These are phyloP conservation scores for Dromiciops gliroides DNA, from an alignment of 2,113 vertebrate species.

Conservation along the genomic window DNA sequence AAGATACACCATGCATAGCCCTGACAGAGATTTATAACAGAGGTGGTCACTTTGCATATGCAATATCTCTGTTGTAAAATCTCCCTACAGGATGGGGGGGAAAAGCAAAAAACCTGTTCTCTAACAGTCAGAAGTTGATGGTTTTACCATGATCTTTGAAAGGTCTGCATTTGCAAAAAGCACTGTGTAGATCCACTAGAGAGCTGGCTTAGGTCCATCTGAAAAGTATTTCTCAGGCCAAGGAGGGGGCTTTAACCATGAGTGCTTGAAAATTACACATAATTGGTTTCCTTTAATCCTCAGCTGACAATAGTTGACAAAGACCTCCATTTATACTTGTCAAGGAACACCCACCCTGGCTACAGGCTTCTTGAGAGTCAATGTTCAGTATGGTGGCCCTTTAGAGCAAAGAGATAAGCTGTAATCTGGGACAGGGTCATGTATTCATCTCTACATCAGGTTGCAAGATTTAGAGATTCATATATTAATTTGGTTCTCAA, in stretches of 20 bases:
- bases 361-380: slow-evolving; percentile 21
- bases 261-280: slow-evolving; percentile 66
- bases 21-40: slow-evolving; percentile 56
- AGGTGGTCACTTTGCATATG: slow-evolving; percentile 49
- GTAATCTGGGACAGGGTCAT: slow-evolving; percentile 62
- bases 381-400: background rate
- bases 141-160: slow-evolving; percentile 53
- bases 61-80: slow-evolving; percentile 36
- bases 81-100: slow-evolving; percentile 39
- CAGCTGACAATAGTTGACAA: slow-evolving; percentile 56
- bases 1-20: background rate
- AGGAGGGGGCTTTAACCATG: slow-evolving; percentile 13
- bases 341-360: slow-evolving; percentile 35
- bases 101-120: slow-evolving; percentile 69
- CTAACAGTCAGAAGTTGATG: slow-evolving; percentile 34
- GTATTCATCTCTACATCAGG: slow-evolving; percentile 58
- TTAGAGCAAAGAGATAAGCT: slow-evolving; percentile 55
- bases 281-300: slow-evolving; percentile 70
- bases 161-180: background rate
- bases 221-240: slow-evolving; percentile 55
- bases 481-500: slow-evolving; percentile 71
- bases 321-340: slow-evolving; percentile 67
- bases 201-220: slow-evolving; percentile 52
- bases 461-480: slow-evolving; percentile 40
- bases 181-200: slow-evolving; percentile 2